Base-by-base conservation (phyloP, 2,113 vertebrate genomes). In the Echinops telfairi region DNA sequence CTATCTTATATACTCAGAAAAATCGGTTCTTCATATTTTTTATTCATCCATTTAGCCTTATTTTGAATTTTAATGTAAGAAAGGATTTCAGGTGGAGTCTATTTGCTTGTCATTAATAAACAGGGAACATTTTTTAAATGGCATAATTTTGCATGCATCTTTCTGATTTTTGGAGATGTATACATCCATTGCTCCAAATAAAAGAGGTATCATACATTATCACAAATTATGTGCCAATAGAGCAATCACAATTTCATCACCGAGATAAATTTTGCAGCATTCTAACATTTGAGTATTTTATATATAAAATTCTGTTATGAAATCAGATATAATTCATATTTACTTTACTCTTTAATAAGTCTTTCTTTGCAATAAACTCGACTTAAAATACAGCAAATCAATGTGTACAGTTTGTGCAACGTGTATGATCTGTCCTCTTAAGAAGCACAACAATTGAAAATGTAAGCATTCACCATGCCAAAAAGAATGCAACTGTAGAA, bases 41-140 rank as follows among this genome's bases (percentile, higher is more conserved):
- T 3, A 25, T 27, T 84, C n/a, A 66, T 89, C 86, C 19, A 11
- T 83, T 57, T 83, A 88, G 25, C 43, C 16, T 83, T 84, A 77
- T 68, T 88, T 88, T 73, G 66, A 93, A 83, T 83, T 90, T 81
- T 91, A 92, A 92, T n/a, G 73, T 90, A 33, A 95, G 86, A 86
- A 40, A 91, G 75, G 4, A 58, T 90, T 95, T 86, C 92, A 23
- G 78, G 36, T 85, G 25, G 33, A 79, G 91, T 92, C n/a, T 88
- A 62, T 77, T 80, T 58, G 70, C 47, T 77, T 2, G 0, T 92
- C 89, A 94, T 25, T 22, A 33, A 77, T 43, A 15, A 85, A 91
- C 0, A 82, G 25, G 25, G 22, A 47, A 7, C n/a, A 93, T 40
- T 40, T 40, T 40, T 40, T 40, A 91, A 91, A 12, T 79, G 86